Conservation (phyloP, 2,797 vertebrate genomes). For the Helarctos malayanus region DNA sequence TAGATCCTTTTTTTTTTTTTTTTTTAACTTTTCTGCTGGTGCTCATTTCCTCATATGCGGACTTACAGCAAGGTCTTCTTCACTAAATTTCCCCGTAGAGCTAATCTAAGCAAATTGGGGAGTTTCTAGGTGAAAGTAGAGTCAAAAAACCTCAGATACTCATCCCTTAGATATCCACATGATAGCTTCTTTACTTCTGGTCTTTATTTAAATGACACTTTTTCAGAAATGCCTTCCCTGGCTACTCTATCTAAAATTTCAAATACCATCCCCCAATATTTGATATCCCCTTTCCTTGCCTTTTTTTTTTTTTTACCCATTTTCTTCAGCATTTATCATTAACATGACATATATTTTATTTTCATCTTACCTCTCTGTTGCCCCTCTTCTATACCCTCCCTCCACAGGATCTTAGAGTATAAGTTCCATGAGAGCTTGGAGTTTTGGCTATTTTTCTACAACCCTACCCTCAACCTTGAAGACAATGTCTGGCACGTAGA, state of each 20-base stretch:
- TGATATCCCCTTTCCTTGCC: background rate
- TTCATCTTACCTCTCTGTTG: background rate
- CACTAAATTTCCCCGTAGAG: background rate
- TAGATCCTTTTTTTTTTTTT: background rate
- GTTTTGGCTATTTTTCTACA: background rate
- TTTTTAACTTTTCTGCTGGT: background rate
- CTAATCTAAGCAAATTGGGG: background rate
- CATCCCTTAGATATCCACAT: background rate
- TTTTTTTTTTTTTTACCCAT: background rate
- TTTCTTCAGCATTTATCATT: background rate
- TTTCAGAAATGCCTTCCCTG: background rate
- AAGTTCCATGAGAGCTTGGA: background rate
- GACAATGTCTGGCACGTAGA: background rate
- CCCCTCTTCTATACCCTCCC: background rate
- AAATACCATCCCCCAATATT: background rate
- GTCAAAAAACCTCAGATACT: background rate
- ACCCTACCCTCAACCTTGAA: background rate
- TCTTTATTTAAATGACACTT: background rate
- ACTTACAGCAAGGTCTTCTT: background rate
- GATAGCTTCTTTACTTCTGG: background rate
- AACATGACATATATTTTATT: background rate
- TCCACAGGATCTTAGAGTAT: background rate
- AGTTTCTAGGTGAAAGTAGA: background rate
- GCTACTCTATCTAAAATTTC: background rate
- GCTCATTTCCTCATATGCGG: background rate